Conservation (phyloP, 2,797 vertebrate genomes). For the Galagoides demidoff region DNA sequence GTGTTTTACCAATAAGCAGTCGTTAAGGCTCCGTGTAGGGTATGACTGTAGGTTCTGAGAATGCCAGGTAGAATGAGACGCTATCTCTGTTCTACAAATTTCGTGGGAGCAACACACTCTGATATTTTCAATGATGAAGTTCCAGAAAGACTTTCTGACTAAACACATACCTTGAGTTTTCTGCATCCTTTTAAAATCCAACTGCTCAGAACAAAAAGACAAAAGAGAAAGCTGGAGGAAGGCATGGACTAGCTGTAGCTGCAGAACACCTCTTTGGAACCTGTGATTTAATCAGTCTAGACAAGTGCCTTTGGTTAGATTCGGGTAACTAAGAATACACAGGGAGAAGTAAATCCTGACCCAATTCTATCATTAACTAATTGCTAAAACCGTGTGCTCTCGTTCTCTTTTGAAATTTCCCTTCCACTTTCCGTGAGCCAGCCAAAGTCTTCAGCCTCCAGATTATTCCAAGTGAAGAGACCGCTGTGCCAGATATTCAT, state of each 20-base stretch:
- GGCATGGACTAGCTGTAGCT: not conserved
- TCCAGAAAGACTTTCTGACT: not conserved
- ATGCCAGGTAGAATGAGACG: not conserved
- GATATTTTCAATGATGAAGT: not conserved
- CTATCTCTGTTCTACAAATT: not conserved
- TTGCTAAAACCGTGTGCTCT: not conserved
- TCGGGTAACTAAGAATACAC: not conserved
- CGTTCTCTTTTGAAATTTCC: not conserved
- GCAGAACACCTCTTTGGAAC: not conserved
- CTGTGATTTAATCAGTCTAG: slow-evolving; percentile 46
- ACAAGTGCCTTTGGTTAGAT: slow-evolving; percentile 51
- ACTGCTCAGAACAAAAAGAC: not conserved
- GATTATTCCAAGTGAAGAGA: not conserved
- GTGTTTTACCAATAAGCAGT: slow-evolving; percentile 33
- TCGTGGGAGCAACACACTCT: not conserved
- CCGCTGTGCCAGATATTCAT: not conserved
- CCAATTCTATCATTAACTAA: slow-evolving; percentile 51
- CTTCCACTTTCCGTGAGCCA: not conserved
- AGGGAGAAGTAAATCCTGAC: slow-evolving; percentile 32
- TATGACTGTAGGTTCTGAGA: not conserved
- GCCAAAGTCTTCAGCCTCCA: not conserved
- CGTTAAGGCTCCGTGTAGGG: not conserved
- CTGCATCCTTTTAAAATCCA: slow-evolving; percentile 16
- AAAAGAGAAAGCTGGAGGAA: slow-evolving; percentile 12
- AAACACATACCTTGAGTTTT: not conserved